Evolutionary conservation across 2,888 invertebrate species (phyloP).

Genomic region (Caenorhabditis sp.): DNA sequence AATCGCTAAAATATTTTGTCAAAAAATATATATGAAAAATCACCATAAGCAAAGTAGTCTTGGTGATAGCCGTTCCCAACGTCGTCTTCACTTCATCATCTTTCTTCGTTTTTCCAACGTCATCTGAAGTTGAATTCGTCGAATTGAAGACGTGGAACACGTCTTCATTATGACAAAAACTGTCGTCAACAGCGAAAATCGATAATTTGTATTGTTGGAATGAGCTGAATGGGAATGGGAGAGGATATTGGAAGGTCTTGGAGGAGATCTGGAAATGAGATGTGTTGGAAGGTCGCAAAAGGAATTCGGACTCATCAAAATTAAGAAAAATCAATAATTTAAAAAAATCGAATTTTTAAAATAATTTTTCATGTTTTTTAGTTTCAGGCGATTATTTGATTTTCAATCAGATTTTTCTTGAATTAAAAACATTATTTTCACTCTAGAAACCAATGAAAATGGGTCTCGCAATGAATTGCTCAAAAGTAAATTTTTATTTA

Average conservation of each 20-base stretch:
- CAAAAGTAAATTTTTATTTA: no score
- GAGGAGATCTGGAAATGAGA: conserved; percentile 17
- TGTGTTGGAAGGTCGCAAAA: neutral
- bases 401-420: no score
- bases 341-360: no score
- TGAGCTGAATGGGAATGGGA: conserved; percentile 44
- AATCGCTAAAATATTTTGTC: conserved; percentile 2
- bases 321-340: neutral
- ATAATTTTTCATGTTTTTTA: no score
- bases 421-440: no score
- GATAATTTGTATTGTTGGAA: conserved; percentile 60
- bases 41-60: conserved; percentile 22
- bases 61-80: conserved; percentile 23
- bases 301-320: neutral
- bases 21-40: neutral
- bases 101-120: no score
- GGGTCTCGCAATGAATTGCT: no score
- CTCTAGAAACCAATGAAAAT: no score
- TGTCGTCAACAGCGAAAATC: conserved; percentile 68
- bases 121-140: conserved; percentile 5
- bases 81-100: no score
- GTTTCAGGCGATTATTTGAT: no score
- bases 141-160: conserved; percentile 60
- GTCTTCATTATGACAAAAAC: conserved; percentile 69
- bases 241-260: conserved; percentile 13